These are phyloP conservation scores for Pseudomyrmex concolor DNA, from an alignment of 1,140 invertebrate genomes.

Conservation along the genomic window DNA sequence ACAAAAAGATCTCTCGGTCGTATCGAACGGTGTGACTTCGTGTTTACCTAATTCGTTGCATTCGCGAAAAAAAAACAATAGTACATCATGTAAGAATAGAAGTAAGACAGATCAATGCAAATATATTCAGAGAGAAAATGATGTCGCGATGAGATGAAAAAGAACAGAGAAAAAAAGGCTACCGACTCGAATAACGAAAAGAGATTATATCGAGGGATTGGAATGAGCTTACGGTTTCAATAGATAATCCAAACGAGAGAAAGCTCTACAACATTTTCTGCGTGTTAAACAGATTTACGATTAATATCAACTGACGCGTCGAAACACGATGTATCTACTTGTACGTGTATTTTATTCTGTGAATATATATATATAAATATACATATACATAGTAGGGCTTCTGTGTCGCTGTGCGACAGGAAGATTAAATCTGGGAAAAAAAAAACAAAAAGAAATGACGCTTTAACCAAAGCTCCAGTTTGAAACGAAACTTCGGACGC, in stretches of 20 bases:
- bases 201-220: slow-evolving; percentile 31
- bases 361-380: slow-evolving; percentile 56
- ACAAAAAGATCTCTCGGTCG: slow-evolving; percentile 14
- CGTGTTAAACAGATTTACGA: slow-evolving; percentile 69
- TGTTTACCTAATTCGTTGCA: slow-evolving; percentile 74
- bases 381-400: slow-evolving; percentile 58
- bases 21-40: slow-evolving; percentile 66
- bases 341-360: slow-evolving; percentile 77
- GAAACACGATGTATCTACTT: slow-evolving; percentile 71
- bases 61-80: slow-evolving; percentile 71
- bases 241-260: slow-evolving; percentile 62
- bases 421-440: slow-evolving; percentile 62
- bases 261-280: slow-evolving; percentile 66
- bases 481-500: slow-evolving; percentile 59
- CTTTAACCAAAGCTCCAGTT: no score
- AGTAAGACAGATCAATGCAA: slow-evolving; percentile 74
- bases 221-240: slow-evolving; percentile 63
- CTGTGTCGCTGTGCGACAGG: slow-evolving; percentile 75
- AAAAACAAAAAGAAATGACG: not conserved
- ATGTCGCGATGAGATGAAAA: slow-evolving; percentile 20
- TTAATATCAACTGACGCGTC: slow-evolving; percentile 60
- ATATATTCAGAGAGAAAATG: slow-evolving; percentile 64
- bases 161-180: not conserved
- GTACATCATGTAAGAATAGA: slow-evolving; percentile 68
- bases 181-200: slow-evolving; percentile 40